phyloP scores from a whole-genome alignment of 2,797 vertebrate species.

The Nannoperca obscura region DNA sequence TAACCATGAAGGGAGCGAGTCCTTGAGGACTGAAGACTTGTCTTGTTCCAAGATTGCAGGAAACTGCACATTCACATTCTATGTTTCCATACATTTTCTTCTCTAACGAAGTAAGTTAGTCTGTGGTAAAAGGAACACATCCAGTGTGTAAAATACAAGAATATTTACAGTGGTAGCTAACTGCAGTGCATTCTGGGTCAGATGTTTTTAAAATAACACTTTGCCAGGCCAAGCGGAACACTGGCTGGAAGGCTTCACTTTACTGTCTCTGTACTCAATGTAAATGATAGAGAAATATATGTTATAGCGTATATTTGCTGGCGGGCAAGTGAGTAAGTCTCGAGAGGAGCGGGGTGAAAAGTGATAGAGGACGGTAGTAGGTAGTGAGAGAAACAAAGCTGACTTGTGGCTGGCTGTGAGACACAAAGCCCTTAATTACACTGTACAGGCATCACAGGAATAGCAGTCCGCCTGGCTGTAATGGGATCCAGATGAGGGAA shows the following conservation, averaged over 20 bases:
- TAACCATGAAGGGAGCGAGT: background rate
- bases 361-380: constrained; percentile 28
- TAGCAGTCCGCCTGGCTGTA: constrained; percentile 75
- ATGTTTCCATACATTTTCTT: background rate
- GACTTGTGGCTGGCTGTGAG: constrained; percentile 70
- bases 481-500: constrained; percentile 87
- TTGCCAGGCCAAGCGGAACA: constrained; percentile 8
- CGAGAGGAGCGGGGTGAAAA: constrained; percentile 12
- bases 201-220: constrained; percentile 8
- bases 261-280: background rate
- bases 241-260: background rate
- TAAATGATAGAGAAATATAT: constrained; percentile 8
- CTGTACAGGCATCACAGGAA: constrained; percentile 76
- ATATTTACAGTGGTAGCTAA: constrained; percentile 1
- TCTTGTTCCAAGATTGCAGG: background rate
- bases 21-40: background rate
- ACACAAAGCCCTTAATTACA: constrained; percentile 85
- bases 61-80: background rate
- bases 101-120: constrained; percentile 12
- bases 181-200: constrained; percentile 20
- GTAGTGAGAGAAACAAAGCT: constrained; percentile 50
- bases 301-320: constrained; percentile 1
- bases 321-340: constrained; percentile 36
- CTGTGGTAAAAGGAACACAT: constrained; percentile 25
- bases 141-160: constrained; percentile 11